These are phyloP conservation scores for Agrotis segetum DNA, from an alignment of 2,888 invertebrate species.

Conservation along the genomic window DNA sequence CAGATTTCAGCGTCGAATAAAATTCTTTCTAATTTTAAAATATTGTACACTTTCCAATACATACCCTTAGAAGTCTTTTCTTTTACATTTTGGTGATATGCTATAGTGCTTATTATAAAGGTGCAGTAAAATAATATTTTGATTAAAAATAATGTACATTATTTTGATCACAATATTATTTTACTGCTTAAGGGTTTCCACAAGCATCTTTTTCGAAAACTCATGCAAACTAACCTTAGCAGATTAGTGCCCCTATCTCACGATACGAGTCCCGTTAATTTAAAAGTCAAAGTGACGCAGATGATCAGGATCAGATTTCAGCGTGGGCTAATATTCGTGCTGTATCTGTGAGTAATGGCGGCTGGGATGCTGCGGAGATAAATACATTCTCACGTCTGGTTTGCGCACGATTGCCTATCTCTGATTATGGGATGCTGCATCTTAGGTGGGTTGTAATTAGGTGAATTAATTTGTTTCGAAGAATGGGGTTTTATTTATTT, in stretches of 20 bases:
- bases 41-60: too few relatives aligned
- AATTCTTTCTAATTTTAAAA: too few relatives aligned
- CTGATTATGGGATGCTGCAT: constrained; percentile 42
- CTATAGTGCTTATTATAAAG: too few relatives aligned
- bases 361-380: constrained; percentile 75
- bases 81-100: too few relatives aligned
- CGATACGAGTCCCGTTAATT: constrained; percentile 58
- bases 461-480: constrained; percentile 31
- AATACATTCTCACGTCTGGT: constrained; percentile 69
- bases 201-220: too few relatives aligned
- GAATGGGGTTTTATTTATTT: neutral
- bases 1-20: constrained; percentile 73
- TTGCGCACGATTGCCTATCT: constrained; percentile 62
- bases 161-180: too few relatives aligned
- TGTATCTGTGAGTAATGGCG: constrained; percentile 80
- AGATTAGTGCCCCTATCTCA: constrained; percentile 46
- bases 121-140: too few relatives aligned
- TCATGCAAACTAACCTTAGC: neutral
- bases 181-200: too few relatives aligned
- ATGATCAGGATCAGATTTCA: constrained; percentile 73
- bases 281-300: constrained; percentile 64
- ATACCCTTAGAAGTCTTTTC: too few relatives aligned
- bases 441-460: constrained; percentile 51
- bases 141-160: too few relatives aligned
- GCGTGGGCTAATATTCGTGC: constrained; percentile 76